A percentile compares a stretch with the other conserved stretches of the same genome.
These are phyloP conservation scores for Darevskia nairensis DNA, from an alignment of 2,797 vertebrate genomes.

Conservation along the genomic window DNA sequence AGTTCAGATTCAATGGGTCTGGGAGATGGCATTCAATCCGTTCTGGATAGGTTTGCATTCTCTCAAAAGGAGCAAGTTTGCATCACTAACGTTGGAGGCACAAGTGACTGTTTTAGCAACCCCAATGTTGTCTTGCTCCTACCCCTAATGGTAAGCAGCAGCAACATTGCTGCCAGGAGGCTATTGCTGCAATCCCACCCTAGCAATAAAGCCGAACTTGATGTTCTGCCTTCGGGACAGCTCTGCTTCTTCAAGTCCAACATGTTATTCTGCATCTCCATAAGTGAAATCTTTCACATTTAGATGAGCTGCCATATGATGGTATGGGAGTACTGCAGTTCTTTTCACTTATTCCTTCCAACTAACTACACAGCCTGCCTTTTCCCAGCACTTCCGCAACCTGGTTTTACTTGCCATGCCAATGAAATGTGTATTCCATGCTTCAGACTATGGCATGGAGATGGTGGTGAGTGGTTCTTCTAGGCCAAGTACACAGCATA, in stretches of 20 bases:
- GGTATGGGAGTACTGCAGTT: not conserved
- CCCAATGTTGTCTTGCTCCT: no score
- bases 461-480: conserved; percentile 25
- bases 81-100: not conserved
- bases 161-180: not conserved
- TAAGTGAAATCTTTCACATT: not conserved
- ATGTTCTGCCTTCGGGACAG: not conserved
- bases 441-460: not conserved
- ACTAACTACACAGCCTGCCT: not conserved
- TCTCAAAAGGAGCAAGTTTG: not conserved
- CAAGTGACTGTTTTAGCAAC: no score
- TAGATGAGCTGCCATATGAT: not conserved
- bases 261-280: not conserved
- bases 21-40: not conserved
- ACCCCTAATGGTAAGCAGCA: no score
- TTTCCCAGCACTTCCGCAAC: not conserved
- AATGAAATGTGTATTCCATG: not conserved
- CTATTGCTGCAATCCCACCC: no score
- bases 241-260: not conserved
- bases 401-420: not conserved
- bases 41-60: not conserved
- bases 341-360: not conserved
- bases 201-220: not conserved
- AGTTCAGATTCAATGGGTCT: not conserved
- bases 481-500: no score